Conservation (phyloP, 2,797 vertebrate genomes). For the Galagoides demidoff region DNA sequence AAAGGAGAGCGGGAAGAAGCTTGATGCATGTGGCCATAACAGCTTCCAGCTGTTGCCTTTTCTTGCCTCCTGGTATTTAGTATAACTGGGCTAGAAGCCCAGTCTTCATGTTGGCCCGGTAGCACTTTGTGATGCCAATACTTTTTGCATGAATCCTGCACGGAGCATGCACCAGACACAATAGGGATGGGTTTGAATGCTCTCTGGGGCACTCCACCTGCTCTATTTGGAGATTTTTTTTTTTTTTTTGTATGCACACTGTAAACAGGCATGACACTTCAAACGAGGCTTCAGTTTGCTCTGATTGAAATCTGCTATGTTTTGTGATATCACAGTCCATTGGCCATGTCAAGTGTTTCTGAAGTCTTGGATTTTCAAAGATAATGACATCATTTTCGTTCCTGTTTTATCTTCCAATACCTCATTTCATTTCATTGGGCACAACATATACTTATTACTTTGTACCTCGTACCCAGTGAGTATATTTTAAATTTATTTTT, state of each 20-base stretch:
- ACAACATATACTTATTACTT: neutral
- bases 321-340: neutral
- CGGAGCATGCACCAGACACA: neutral
- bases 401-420: neutral
- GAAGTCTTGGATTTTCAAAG: neutral
- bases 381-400: neutral
- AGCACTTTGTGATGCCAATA: constrained; percentile 44
- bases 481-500: neutral
- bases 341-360: constrained; percentile 14
- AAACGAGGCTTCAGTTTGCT: neutral
- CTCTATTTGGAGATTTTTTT: neutral
- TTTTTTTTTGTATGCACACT: neutral
- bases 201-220: neutral
- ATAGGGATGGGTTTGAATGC: neutral
- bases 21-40: neutral
- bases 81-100: constrained; percentile 45
- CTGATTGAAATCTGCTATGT: neutral
- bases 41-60: constrained; percentile 39
- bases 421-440: neutral
- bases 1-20: neutral
- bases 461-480: neutral
- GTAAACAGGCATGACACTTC: neutral
- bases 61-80: constrained; percentile 14
- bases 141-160: neutral
- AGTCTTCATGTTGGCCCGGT: constrained; percentile 41